Percentiles rank a stretch among this genome's conserved stretches.
Conservation (phyloP, 1,140 invertebrate genomes). For the Brachionus plicatilis region DNA sequence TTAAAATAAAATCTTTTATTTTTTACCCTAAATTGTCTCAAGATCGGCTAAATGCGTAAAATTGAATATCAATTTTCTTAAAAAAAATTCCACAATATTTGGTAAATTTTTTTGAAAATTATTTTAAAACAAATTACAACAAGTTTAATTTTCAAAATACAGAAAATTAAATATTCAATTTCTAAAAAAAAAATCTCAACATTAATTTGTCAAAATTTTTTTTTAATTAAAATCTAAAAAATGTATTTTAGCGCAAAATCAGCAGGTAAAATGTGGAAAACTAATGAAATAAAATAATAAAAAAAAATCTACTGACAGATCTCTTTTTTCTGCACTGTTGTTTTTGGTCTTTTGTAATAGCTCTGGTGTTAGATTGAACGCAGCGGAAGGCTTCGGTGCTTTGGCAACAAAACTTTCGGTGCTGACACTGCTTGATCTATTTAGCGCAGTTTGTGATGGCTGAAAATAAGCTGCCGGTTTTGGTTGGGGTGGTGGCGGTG, state of each 20-base stretch:
- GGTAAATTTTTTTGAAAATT: too few relatives aligned
- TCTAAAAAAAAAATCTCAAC: too few relatives aligned
- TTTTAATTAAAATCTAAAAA: neutral
- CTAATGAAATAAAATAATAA: neutral
- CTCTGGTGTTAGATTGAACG: neutral
- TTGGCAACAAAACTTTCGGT: neutral
- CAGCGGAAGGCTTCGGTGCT: neutral
- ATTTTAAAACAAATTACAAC: too few relatives aligned
- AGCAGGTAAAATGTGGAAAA: neutral
- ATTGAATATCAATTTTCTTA: too few relatives aligned
- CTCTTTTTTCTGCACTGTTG: slow-evolving; percentile 12
- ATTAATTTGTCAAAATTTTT: too few relatives aligned
- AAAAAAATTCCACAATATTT: too few relatives aligned
- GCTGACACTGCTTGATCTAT: neutral
- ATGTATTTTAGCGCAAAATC: neutral
- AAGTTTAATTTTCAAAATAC: too few relatives aligned
- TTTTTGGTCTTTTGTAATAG: neutral
- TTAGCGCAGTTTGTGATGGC: neutral
- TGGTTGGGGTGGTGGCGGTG: neutral
- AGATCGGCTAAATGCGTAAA: too few relatives aligned
- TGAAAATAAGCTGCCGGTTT: neutral
- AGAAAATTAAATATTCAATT: too few relatives aligned
- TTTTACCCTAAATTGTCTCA: too few relatives aligned
- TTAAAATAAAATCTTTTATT: too few relatives aligned
- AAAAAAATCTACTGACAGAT: slow-evolving; percentile 9